Percentiles rank a stretch among this genome's conserved stretches.
phyloP scores from a whole-genome alignment of 2,888 invertebrate species.

The Chelonus formosanus region DNA sequence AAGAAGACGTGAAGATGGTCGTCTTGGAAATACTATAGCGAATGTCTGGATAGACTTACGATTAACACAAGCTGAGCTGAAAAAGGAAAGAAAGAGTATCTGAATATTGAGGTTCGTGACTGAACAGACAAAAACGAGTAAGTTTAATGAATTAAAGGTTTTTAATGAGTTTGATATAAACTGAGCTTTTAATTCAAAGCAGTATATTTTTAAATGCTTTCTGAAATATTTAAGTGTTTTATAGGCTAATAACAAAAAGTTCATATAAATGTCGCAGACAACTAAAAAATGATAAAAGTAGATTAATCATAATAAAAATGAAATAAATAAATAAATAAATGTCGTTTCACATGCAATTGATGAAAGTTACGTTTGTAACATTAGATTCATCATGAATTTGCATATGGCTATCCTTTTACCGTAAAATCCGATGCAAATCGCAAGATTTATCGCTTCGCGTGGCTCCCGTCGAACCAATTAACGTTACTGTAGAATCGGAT shows the following conservation, averaged over 20 bases:
- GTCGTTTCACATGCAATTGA: constrained; percentile 37
- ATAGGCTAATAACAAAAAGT: neutral
- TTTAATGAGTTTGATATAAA: constrained; percentile 51
- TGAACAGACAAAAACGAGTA: constrained; percentile 36
- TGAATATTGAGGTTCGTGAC: constrained; percentile 9
- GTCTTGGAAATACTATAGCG: constrained; percentile 36
- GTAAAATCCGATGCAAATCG: constrained; percentile 24
- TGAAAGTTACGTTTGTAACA: constrained; percentile 43
- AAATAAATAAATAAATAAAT: constrained; percentile 2
- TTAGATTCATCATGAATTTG: constrained; percentile 43
- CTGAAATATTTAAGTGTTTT: constrained; percentile 4
- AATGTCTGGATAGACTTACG: constrained; percentile 23
- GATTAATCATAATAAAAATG: constrained; percentile 19
- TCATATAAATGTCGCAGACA: constrained; percentile 34
- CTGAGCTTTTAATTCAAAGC: constrained; percentile 38
- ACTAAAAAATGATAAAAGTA: constrained; percentile 20
- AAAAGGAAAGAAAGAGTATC: constrained; percentile 17
- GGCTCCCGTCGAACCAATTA: constrained; percentile 47
- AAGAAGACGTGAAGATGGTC: constrained; percentile 39
- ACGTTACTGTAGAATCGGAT: constrained; percentile 34
- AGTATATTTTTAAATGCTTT: constrained; percentile 30
- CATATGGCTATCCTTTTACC: constrained; percentile 43
- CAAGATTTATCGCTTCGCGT: constrained; percentile 45
- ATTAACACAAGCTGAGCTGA: constrained; percentile 10
- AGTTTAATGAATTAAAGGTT: constrained; percentile 57